Conservation (phyloP, 2,113 vertebrate species). For the Catharus bicknelli region DNA sequence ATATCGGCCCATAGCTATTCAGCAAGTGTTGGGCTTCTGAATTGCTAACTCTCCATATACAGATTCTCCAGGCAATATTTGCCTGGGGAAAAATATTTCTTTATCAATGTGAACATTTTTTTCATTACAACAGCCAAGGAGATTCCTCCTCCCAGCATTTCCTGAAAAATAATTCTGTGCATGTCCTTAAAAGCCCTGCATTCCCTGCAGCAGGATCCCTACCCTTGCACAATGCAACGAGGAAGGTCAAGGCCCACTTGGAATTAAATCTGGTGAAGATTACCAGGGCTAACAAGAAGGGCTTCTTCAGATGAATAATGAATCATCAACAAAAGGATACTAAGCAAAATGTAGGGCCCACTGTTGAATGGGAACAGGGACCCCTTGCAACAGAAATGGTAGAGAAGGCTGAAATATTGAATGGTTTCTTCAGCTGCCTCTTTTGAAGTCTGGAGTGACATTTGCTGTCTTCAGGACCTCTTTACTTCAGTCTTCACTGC, state of each 20-base stretch:
- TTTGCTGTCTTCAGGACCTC: not conserved
- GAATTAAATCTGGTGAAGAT: not conserved
- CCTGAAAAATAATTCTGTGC: not conserved
- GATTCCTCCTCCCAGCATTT: not conserved
- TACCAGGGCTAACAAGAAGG: not conserved
- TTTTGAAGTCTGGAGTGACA: not conserved
- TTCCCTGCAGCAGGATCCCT: not conserved
- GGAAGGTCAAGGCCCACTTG: not conserved
- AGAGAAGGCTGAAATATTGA: not conserved
- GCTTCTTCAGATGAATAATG: not conserved
- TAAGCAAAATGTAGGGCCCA: not conserved
- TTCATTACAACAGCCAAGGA: not conserved
- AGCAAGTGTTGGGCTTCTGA: not conserved
- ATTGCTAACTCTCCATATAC: not conserved
- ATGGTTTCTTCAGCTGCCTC: not conserved
- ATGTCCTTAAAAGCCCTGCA: not conserved
- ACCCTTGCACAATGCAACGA: not conserved
- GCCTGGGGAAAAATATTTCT: not conserved
- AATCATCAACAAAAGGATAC: not conserved
- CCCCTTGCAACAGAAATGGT: not conserved
- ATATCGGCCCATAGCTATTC: not conserved
- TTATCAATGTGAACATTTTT: not conserved
- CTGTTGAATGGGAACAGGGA: not conserved
- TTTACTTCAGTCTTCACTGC: not conserved
- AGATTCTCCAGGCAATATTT: not conserved